Evolutionary conservation across 2,888 invertebrate genomes (phyloP).

Genomic region (Mimumesa dahlbomi): DNA sequence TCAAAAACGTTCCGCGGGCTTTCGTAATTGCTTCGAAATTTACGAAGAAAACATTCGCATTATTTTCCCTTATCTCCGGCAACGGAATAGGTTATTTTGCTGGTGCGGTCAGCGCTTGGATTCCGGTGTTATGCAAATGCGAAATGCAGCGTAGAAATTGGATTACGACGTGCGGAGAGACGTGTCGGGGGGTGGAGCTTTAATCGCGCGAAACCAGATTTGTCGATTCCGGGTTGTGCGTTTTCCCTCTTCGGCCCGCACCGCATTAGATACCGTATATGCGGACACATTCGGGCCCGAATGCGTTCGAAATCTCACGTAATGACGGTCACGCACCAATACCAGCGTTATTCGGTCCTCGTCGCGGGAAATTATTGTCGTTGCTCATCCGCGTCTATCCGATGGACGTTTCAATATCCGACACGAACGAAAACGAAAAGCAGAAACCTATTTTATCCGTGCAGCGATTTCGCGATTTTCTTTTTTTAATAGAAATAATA

Average conservation of each 20-base stretch:
- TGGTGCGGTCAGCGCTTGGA: no score
- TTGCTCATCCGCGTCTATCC: slow-evolving; percentile 2
- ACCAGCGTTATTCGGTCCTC: slow-evolving; percentile 24
- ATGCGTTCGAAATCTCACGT: slow-evolving; percentile 29
- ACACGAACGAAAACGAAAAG: background rate
- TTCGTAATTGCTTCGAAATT: no score
- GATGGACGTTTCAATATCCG: background rate
- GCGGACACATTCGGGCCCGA: slow-evolving; percentile 19
- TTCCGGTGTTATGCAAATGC: background rate
- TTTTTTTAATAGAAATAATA: no score
- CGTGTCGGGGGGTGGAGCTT: slow-evolving; percentile 1
- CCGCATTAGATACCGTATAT: no score
- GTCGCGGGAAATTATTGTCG: slow-evolving; percentile 29
- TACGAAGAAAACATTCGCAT: no score
- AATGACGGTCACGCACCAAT: slow-evolving; percentile 32
- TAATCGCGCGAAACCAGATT: slow-evolving; percentile 41
- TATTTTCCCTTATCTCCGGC: no score
- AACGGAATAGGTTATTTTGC: no score
- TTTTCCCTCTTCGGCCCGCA: slow-evolving; percentile 23
- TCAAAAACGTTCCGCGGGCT: no score
- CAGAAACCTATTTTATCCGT: background rate
- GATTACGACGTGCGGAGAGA: slow-evolving; percentile 5
- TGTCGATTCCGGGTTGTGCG: slow-evolving; percentile 14
- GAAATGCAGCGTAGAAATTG: background rate
- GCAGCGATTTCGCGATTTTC: no score